Evolutionary conservation across 2,113 vertebrate genomes (phyloP).

Genomic region (Galbula dea): DNA sequence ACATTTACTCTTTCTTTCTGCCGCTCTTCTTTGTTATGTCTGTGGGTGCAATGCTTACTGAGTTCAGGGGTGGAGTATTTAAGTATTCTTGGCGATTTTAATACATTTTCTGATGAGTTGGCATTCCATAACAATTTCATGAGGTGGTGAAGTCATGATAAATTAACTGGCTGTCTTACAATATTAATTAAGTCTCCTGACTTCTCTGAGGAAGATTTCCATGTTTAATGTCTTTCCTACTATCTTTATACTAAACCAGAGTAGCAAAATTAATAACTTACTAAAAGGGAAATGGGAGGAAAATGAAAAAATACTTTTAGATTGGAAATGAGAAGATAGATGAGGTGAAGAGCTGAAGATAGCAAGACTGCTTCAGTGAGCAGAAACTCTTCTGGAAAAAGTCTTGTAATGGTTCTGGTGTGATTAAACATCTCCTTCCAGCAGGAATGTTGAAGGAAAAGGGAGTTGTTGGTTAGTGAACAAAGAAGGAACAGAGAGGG

Average conservation of each 20-base stretch:
- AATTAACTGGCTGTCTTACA: neutral
- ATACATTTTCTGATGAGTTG: neutral
- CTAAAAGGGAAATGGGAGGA: neutral
- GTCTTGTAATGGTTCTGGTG: neutral
- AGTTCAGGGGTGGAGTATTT: neutral
- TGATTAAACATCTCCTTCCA: neutral
- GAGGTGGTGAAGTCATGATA: slow-evolving; percentile 9
- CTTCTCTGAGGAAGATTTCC: neutral
- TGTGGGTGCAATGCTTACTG: neutral
- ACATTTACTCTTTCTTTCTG: neutral
- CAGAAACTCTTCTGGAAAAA: neutral
- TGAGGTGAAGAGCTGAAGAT: neutral
- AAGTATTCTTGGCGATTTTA: neutral
- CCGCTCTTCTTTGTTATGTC: neutral
- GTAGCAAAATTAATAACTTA: neutral
- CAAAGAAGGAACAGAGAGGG: neutral
- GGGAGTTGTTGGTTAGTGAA: neutral
- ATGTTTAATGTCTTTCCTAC: neutral
- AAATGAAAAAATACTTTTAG: neutral
- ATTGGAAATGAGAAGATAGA: neutral
- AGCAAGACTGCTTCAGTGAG: neutral
- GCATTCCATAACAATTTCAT: neutral
- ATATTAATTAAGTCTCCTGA: neutral
- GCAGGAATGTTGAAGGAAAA: neutral
- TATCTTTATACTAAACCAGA: neutral